Percentiles rank a stretch among this genome's conserved stretches.
Evolutionary conservation across 2,888 invertebrate species (phyloP).

Genomic region (Perithous albicinctus): DNA sequence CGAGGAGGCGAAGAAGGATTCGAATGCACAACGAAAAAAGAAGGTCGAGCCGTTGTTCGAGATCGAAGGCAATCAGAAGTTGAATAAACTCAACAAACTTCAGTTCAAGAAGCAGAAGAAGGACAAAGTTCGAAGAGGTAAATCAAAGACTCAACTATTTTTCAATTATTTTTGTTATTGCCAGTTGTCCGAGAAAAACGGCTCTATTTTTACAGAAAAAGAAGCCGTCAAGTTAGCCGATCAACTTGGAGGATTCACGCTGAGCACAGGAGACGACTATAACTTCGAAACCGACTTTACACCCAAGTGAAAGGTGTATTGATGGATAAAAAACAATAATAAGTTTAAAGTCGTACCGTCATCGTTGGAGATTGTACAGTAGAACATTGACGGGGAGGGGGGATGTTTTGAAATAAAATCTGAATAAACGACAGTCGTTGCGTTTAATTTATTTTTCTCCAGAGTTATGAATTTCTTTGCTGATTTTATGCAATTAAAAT

Average conservation of each 20-base stretch:
- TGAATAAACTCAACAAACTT: constrained; percentile 87
- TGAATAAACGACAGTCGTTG: not conserved
- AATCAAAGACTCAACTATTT: constrained; percentile 4
- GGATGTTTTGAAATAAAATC: not conserved
- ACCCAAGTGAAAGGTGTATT: not conserved
- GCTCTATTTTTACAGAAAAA: constrained; percentile 86
- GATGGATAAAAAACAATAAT: not conserved
- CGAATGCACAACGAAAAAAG: constrained; percentile 79
- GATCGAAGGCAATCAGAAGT: constrained; percentile 89
- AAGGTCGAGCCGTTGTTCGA: constrained; percentile 89
- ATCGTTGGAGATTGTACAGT: not conserved
- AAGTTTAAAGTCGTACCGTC: not conserved
- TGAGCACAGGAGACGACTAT: constrained; percentile 86
- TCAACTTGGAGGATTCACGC: constrained; percentile 88
- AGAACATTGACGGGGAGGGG: not conserved
- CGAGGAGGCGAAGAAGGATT: constrained; percentile 68
- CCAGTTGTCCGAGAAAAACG: not conserved
- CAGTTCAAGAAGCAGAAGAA: constrained; percentile 90
- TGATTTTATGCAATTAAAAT: not conserved
- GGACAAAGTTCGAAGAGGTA: constrained; percentile 79
- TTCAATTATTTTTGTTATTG: not conserved
- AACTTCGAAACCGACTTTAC: constrained; percentile 85
- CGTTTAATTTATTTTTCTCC: not conserved
- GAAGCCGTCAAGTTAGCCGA: constrained; percentile 88
- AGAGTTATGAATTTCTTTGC: not conserved